Percentiles rank a stretch among this genome's conserved stretches.
These are phyloP conservation scores for Bufo gargarizans DNA, from an alignment of 2,113 vertebrate genomes.

Conservation along the genomic window DNA sequence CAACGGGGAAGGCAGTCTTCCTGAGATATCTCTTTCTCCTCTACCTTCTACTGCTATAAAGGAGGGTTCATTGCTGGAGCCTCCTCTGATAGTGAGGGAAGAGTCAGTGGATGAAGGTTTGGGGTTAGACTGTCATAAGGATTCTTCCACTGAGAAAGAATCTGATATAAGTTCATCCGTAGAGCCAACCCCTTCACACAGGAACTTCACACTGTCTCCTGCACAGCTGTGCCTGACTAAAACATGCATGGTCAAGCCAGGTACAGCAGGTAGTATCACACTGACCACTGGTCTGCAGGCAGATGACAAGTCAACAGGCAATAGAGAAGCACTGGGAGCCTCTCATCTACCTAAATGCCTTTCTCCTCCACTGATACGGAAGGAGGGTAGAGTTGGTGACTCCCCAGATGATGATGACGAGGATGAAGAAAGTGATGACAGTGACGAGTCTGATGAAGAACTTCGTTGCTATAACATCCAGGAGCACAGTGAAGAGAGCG, in stretches of 20 bases:
- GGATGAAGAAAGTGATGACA: slow-evolving; percentile 86
- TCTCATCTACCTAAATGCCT: slow-evolving; percentile 49
- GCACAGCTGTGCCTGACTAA: slow-evolving; percentile 18
- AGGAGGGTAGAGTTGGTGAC: slow-evolving; percentile 54
- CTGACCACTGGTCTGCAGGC: slow-evolving; percentile 49
- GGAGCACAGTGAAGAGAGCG: slow-evolving; percentile 90
- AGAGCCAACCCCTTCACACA: background rate
- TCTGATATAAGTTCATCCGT: background rate
- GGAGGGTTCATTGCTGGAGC: background rate
- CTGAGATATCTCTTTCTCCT: background rate
- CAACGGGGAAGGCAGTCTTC: background rate
- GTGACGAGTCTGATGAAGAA: slow-evolving; percentile 91
- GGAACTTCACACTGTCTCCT: slow-evolving; percentile 66
- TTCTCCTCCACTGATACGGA: slow-evolving; percentile 54
- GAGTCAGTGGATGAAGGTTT: slow-evolving; percentile 52
- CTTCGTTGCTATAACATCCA: slow-evolving; percentile 83
- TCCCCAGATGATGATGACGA: slow-evolving; percentile 75
- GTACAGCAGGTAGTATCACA: slow-evolving; percentile 37
- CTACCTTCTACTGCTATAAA: background rate
- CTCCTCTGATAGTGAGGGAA: slow-evolving; percentile 13
- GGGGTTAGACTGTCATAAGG: slow-evolving; percentile 36
- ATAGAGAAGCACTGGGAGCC: slow-evolving; percentile 19
- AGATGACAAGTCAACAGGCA: slow-evolving; percentile 14
- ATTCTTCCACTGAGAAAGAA: slow-evolving; percentile 5
- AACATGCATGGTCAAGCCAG: slow-evolving; percentile 47